Percentiles rank a stretch among this genome's conserved stretches.
Evolutionary conservation across 1,140 invertebrate genomes (phyloP).

Genomic region (Drosophila navojoa): DNA sequence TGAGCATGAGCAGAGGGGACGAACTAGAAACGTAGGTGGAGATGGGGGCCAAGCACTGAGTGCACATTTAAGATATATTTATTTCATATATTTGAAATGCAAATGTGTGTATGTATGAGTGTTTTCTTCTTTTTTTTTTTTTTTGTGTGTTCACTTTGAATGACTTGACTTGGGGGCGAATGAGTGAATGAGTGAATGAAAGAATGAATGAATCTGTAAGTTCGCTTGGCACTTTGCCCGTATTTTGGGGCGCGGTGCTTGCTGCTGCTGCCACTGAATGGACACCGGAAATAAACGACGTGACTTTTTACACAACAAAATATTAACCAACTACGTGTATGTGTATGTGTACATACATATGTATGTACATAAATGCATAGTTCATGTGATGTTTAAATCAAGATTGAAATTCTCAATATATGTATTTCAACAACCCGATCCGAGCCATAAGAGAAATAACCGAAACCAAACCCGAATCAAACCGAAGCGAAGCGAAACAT

Average conservation of each 20-base stretch:
- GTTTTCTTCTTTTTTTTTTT: constrained; percentile 11
- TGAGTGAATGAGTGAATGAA: constrained; percentile 35
- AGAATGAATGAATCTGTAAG: constrained; percentile 72
- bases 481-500: too few species aligned
- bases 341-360: constrained; percentile 4
- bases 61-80: constrained; percentile 77
- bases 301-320: constrained; percentile 79
- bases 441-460: too few species aligned
- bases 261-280: constrained; percentile 20
- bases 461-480: too few species aligned
- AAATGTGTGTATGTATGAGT: constrained; percentile 50
- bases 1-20: neutral
- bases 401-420: too few species aligned
- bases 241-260: constrained; percentile 34
- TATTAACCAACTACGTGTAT: constrained; percentile 64
- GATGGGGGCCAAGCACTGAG: constrained; percentile 18
- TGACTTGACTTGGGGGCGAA: constrained; percentile 42
- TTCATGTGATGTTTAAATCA: too few species aligned
- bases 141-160: constrained; percentile 19
- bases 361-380: constrained; percentile 6
- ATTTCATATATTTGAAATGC: constrained; percentile 75
- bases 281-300: constrained; percentile 83
- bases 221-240: constrained; percentile 74
- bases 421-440: too few species aligned
- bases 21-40: neutral